Evolutionary conservation across 2,888 invertebrate species (phyloP).

Genomic region (Lysandra bellargus): DNA sequence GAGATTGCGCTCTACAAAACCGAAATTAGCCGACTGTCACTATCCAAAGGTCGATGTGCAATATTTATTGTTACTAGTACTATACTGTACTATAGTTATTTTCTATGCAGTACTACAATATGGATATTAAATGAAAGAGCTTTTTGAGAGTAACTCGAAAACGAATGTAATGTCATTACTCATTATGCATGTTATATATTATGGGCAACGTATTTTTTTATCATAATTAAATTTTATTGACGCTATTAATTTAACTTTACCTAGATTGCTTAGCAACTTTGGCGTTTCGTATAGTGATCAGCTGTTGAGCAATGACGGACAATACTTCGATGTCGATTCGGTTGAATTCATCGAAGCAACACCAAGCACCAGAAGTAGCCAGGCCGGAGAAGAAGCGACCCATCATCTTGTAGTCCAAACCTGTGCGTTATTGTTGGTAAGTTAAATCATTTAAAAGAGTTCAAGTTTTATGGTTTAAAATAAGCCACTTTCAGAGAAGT

Average conservation of each 20-base stretch:
- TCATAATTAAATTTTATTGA: no score
- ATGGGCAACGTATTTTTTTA: no score
- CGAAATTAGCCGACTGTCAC: no score
- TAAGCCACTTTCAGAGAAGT: not conserved
- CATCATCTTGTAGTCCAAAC: slow-evolving; percentile 89
- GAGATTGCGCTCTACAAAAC: no score
- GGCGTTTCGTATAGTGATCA: slow-evolving; percentile 93
- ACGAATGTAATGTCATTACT: no score
- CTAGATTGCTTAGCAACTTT: slow-evolving; percentile 83
- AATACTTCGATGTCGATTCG: slow-evolving; percentile 94
- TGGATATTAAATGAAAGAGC: no score
- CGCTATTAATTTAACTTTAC: slow-evolving; percentile 43
- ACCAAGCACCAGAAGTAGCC: slow-evolving; percentile 95
- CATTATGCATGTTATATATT: no score
- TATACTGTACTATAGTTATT: no score
- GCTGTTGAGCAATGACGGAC: slow-evolving; percentile 93
- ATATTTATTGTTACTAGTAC: no score
- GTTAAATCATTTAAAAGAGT: not conserved
- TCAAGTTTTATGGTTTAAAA: not conserved
- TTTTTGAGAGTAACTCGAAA: no score
- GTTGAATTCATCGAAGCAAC: slow-evolving; percentile 96
- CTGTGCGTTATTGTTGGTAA: slow-evolving; percentile 44
- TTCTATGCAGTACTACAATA: no score
- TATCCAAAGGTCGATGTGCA: no score
- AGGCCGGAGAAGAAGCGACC: slow-evolving; percentile 94